Conservation (phyloP, 1,140 invertebrate genomes). For the Varroa destructor region DNA sequence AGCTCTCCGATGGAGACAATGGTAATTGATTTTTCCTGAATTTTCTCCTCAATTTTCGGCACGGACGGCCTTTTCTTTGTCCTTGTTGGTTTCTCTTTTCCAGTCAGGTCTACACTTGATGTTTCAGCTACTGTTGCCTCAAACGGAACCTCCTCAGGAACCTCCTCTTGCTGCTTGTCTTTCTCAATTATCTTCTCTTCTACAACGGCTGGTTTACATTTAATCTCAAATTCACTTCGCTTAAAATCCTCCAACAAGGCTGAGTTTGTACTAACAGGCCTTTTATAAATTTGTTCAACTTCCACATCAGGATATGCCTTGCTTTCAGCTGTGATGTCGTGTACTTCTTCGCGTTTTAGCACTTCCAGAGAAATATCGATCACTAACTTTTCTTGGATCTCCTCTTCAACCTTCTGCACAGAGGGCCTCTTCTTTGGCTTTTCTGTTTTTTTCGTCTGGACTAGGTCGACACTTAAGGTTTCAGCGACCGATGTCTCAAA, state of each 20-base stretch:
- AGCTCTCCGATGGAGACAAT: slow-evolving; percentile 8
- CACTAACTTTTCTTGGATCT: not conserved
- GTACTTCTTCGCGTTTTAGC: not conserved
- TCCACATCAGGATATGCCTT: not conserved
- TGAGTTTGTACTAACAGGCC: not conserved
- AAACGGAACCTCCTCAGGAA: not conserved
- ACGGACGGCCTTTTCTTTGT: slow-evolving; percentile 15
- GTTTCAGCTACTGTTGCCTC: not conserved
- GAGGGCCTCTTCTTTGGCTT: slow-evolving; percentile 22
- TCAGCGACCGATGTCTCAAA: not conserved
- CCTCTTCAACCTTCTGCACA: slow-evolving; percentile 9
- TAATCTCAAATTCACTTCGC: not conserved
- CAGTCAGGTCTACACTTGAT: not conserved
- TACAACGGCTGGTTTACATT: slow-evolving; percentile 9
- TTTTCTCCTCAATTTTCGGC: not conserved
- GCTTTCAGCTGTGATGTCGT: slow-evolving; percentile 2
- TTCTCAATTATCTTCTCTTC: not conserved
- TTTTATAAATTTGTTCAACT: slow-evolving; percentile 2
- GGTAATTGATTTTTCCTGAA: not conserved
- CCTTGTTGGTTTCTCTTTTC: not conserved
- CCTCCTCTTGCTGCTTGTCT: not conserved
- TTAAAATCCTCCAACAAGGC: not conserved
- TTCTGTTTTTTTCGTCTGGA: not conserved
- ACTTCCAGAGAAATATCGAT: not conserved
- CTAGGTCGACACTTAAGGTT: not conserved